Base-by-base conservation (phyloP, 64 coral and sea anemone species). In the Anthopleura sola region DNA sequence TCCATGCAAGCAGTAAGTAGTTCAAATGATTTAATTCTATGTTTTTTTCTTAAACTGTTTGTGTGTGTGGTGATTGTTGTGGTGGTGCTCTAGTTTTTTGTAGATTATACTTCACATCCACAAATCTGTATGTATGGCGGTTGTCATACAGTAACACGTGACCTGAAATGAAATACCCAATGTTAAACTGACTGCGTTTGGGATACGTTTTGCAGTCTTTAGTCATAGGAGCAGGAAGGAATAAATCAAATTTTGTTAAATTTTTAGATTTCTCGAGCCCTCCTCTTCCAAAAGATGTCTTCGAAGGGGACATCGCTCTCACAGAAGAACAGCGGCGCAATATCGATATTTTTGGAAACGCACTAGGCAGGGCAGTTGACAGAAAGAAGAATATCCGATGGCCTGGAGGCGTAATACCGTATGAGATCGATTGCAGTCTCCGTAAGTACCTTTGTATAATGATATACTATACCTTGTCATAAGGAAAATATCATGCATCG, bases 391-490 rank as follows among this genome's bases (percentile, higher is more conserved):
- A 83, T 36, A 71, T 90, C 50, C 68, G 88, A 33, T 90, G 88
- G 88, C 88, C 88, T 38, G 83, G 58, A 26, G 88, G 81, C 0
- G 75, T 90, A 26, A 90, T 90, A 75, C 88, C 88, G 0, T 90
- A 85, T 31, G 82, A 90, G 69, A 90, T 90, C 36, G 88, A 90
- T 60, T 90, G 88, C 82, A 90, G 88, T 60, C 80, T 90, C 12
- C 82, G 88, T 90, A 79, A 90, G 88, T 78, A 32, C 40, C 40
- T n/a, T n/a, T n/a, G n/a, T n/a, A n/a, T n/a, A n/a, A n/a, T n/a
- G n/a, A n/a, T n/a, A n/a, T n/a, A n/a, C n/a, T n/a, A n/a, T n/a
- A n/a, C n/a, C n/a, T n/a, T n/a, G n/a, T n/a, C n/a, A n/a, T n/a
- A n/a, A n/a, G n/a, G n/a, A n/a, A n/a, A n/a, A n/a, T n/a, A n/a